These are phyloP conservation scores for Eptatretus burgeri DNA, from an alignment of 2,113 vertebrate species.

Conservation along the genomic window DNA sequence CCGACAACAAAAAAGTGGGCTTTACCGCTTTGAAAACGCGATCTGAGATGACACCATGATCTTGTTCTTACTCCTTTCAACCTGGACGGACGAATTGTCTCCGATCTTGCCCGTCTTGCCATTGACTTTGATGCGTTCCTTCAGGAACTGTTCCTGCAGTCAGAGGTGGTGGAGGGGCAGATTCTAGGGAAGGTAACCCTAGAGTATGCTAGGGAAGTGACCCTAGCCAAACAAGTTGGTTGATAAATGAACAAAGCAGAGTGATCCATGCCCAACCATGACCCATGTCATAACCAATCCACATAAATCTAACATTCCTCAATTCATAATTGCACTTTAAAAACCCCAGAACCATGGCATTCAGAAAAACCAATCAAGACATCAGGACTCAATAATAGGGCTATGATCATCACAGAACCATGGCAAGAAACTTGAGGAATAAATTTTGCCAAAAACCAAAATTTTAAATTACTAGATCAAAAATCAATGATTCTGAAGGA, in stretches of 20 bases:
- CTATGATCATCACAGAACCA: too few relatives aligned
- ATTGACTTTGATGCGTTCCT: constrained; percentile 85
- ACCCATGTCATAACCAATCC: too few relatives aligned
- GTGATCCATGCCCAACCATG: too few relatives aligned
- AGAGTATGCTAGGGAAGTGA: constrained; percentile 2
- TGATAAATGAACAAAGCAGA: neutral
- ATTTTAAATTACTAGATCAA: too few relatives aligned
- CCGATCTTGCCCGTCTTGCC: constrained; percentile 60
- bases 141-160: constrained; percentile 68
- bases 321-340: too few relatives aligned
- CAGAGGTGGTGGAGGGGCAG: accelerated
- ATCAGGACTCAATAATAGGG: too few relatives aligned
- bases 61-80: constrained; percentile 87
- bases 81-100: constrained; percentile 58
- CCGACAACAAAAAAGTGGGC: neutral
- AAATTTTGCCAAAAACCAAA: too few relatives aligned
- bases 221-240: neutral
- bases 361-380: too few relatives aligned
- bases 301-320: too few relatives aligned
- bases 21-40: constrained; percentile 84
- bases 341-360: too few relatives aligned
- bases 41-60: constrained; percentile 77
- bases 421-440: too few relatives aligned
- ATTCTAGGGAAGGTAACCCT: constrained; percentile 6
- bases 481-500: too few relatives aligned